phyloP scores from a whole-genome alignment of 2,888 invertebrate species.

The Cerastis leucographa region DNA sequence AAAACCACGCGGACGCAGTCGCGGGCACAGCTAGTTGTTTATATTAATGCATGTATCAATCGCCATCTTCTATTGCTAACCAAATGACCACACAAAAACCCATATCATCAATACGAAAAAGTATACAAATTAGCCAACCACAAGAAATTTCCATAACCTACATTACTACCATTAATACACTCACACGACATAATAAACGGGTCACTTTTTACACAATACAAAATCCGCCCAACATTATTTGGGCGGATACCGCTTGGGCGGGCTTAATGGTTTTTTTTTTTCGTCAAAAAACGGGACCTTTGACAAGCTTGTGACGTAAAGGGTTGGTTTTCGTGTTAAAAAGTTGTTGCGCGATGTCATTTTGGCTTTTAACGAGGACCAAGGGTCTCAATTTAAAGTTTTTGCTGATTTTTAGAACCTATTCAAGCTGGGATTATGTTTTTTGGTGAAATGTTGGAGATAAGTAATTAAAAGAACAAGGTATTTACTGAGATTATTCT shows the following conservation, averaged over 20 bases:
- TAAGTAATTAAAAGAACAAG: slow-evolving; percentile 27
- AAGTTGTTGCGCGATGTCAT: slow-evolving; percentile 64
- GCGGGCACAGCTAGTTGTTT: no score
- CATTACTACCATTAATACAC: slow-evolving; percentile 39
- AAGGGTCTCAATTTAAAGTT: slow-evolving; percentile 50
- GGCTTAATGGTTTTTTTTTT: slow-evolving; percentile 56
- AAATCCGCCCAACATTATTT: slow-evolving; percentile 51
- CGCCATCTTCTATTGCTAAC: neutral
- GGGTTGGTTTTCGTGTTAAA: slow-evolving; percentile 59
- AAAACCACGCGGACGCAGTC: no score
- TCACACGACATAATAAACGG: slow-evolving; percentile 53
- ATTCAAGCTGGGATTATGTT: slow-evolving; percentile 37
- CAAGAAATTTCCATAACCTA: slow-evolving; percentile 14
- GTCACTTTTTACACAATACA: slow-evolving; percentile 56
- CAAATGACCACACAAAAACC: neutral
- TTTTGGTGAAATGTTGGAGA: slow-evolving; percentile 26
- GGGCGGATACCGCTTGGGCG: slow-evolving; percentile 51
- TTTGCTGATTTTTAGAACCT: slow-evolving; percentile 53
- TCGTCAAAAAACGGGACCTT: slow-evolving; percentile 46
- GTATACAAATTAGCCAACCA: neutral
- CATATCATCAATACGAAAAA: neutral
- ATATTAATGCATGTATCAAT: no score
- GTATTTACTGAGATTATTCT: neutral
- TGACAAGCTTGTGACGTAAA: slow-evolving; percentile 62
- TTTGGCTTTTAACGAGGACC: slow-evolving; percentile 57